phyloP scores from a whole-genome alignment of 2,888 invertebrate species.

The Ecdyonurus torrentis region DNA sequence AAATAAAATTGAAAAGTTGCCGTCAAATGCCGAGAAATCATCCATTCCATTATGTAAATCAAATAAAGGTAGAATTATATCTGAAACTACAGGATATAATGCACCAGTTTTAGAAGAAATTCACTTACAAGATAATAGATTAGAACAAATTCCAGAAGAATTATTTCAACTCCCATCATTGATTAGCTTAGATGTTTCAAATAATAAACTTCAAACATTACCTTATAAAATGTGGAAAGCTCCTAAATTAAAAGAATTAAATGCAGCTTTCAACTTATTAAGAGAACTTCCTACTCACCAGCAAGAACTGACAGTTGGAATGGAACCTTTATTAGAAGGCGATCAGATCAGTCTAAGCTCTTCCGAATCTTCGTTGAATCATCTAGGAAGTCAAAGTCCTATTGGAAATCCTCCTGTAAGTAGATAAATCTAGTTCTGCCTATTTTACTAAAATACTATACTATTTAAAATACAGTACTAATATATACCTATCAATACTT shows the following conservation, averaged over 20 bases:
- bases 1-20: slow-evolving; percentile 68
- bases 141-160: slow-evolving; percentile 64
- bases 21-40: slow-evolving; percentile 26
- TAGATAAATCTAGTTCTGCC: no score
- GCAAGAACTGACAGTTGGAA: neutral
- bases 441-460: no score
- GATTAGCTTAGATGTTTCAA: slow-evolving; percentile 74
- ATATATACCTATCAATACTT: no score
- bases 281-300: slow-evolving; percentile 40
- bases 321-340: neutral
- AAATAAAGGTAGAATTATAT: neutral
- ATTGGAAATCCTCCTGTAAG: neutral
- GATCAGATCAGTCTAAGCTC: neutral
- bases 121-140: slow-evolving; percentile 74
- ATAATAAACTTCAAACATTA: slow-evolving; percentile 73
- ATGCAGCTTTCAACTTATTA: slow-evolving; percentile 75
- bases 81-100: slow-evolving; percentile 27
- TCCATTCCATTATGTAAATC: neutral
- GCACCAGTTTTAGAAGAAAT: slow-evolving; percentile 78
- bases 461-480: no score
- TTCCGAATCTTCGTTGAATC: neutral
- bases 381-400: neutral
- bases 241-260: slow-evolving; percentile 70
- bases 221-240: slow-evolving; percentile 77
- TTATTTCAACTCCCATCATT: slow-evolving; percentile 67